Conservation (phyloP, 1,140 invertebrate genomes). For the Maniola jurtina region DNA sequence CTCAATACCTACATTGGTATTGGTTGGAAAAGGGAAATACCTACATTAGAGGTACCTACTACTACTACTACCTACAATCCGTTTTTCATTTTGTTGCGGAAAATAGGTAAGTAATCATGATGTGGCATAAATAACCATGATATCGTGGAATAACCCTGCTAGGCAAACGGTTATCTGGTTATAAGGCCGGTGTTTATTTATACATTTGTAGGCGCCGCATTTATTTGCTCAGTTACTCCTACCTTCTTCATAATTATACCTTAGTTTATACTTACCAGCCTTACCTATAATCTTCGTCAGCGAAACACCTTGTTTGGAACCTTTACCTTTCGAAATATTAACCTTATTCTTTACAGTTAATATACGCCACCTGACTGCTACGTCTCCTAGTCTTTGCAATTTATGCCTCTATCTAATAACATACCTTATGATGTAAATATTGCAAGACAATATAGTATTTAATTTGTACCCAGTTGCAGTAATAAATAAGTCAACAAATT, state of each 20-base stretch:
- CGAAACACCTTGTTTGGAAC: too few species aligned
- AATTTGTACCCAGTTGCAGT: too few species aligned
- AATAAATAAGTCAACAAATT: too few species aligned
- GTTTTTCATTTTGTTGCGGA: too few species aligned
- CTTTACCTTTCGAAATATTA: neutral
- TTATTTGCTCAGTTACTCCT: conserved; percentile 23
- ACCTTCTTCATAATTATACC: neutral
- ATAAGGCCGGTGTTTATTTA: conserved; percentile 52
- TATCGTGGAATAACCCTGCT: conserved; percentile 1
- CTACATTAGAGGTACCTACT: too few species aligned
- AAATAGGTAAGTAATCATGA: too few species aligned
- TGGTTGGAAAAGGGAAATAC: too few species aligned
- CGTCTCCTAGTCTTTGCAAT: neutral
- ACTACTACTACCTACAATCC: too few species aligned
- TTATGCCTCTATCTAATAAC: too few species aligned
- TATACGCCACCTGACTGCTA: neutral
- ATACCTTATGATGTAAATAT: neutral
- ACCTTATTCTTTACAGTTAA: neutral
- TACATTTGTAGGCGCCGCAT: conserved; percentile 43
- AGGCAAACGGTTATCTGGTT: conserved; percentile 27
- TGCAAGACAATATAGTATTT: too few species aligned
- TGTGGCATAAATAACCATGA: too few species aligned
- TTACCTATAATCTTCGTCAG: conserved; percentile 9
- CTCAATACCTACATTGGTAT: too few species aligned
- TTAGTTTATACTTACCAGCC: neutral